Conservation (phyloP, 2,888 invertebrate species). For the Nomada lathburiana region DNA sequence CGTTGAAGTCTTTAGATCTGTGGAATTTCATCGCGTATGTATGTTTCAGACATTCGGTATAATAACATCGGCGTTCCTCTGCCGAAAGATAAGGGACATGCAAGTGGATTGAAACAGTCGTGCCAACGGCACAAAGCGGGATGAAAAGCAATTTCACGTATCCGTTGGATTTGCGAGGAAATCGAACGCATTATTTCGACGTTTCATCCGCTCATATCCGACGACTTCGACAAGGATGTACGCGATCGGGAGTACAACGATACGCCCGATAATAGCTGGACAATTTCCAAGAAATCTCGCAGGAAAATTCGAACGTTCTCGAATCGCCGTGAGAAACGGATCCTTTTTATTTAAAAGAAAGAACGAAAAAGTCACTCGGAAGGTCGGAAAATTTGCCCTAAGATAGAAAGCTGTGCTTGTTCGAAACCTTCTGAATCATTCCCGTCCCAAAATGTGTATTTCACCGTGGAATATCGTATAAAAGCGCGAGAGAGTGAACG, state of each 20-base stretch:
- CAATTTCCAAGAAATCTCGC: not conserved
- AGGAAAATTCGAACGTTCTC: not conserved
- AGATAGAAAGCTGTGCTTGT: constrained; percentile 49
- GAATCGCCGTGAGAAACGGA: not conserved
- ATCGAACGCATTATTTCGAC: constrained; percentile 10
- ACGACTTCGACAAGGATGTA: constrained; percentile 2
- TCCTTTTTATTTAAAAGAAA: constrained; percentile 16
- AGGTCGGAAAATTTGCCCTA: constrained; percentile 18
- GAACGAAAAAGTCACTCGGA: no score
- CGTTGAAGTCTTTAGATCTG: no score
- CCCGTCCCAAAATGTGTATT: constrained; percentile 60
- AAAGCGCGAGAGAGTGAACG: constrained; percentile 8
- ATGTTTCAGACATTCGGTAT: constrained; percentile 77
- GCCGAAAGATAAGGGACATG: constrained; percentile 75
- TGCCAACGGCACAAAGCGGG: constrained; percentile 3
- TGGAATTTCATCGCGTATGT: constrained; percentile 10
- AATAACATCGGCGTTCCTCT: constrained; percentile 78
- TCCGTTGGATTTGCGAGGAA: constrained; percentile 17
- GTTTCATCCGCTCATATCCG: constrained; percentile 12
- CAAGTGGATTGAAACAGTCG: constrained; percentile 62
- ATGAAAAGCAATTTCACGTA: constrained; percentile 19
- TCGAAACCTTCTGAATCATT: constrained; percentile 44
- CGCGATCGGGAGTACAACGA: constrained; percentile 18
- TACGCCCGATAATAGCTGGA: constrained; percentile 36
- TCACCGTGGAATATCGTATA: constrained; percentile 29